Conservation (phyloP, 2,113 vertebrate species). For the Hemiprocne comata region DNA sequence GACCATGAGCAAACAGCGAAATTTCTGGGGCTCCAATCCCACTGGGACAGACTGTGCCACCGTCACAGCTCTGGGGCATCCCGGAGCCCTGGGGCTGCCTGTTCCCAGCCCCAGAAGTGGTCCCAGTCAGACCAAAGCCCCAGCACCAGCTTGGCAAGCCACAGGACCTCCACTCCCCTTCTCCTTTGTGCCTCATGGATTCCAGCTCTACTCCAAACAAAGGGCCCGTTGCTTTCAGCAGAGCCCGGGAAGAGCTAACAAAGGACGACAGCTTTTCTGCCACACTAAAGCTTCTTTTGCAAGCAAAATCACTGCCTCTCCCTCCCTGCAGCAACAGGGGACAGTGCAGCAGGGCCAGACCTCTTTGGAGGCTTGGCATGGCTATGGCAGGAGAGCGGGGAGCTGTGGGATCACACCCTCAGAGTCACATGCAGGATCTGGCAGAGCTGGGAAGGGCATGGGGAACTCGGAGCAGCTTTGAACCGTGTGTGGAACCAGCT, state of each 20-base stretch:
- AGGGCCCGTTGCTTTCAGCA: background rate
- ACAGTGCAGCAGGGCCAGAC: background rate
- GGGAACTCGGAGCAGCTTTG: accelerated
- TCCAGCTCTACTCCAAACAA: background rate
- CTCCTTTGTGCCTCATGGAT: constrained; percentile 13
- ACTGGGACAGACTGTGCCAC: accelerated
- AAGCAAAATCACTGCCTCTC: background rate
- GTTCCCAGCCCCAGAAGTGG: background rate
- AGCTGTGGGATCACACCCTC: background rate
- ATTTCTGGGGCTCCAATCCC: background rate
- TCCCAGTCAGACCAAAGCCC: background rate
- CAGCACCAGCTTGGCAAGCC: accelerated
- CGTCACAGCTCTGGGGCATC: background rate
- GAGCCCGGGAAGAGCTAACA: background rate
- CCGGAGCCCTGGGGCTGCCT: background rate
- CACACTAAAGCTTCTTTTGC: background rate
- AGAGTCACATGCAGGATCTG: accelerated
- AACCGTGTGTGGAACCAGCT: background rate
- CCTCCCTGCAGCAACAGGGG: background rate
- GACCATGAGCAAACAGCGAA: accelerated
- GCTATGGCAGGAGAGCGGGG: accelerated
- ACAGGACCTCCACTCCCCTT: background rate
- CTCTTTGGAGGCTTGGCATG: background rate
- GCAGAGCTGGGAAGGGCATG: background rate
- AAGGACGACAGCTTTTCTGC: background rate